Conservation (phyloP, 2,888 invertebrate species). For the Nebria salina region DNA sequence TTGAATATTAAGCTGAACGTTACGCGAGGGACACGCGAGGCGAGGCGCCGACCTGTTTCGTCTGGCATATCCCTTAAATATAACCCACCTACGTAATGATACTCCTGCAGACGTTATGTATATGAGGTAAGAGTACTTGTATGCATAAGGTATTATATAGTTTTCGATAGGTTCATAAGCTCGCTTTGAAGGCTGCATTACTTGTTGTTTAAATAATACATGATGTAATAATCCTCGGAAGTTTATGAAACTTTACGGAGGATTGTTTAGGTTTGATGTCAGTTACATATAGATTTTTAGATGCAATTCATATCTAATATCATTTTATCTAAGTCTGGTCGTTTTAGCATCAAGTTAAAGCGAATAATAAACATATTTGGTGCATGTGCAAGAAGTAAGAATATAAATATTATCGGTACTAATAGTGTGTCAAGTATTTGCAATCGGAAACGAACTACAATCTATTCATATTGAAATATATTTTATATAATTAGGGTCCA, state of each 20-base stretch:
- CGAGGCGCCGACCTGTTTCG: constrained; percentile 47
- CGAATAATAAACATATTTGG: too few species aligned
- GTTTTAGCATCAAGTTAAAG: too few species aligned
- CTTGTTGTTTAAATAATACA: constrained; percentile 31
- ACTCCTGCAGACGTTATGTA: constrained; percentile 31
- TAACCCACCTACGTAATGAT: constrained; percentile 29
- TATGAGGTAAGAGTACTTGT: constrained; percentile 10
- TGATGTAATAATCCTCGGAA: constrained; percentile 35
- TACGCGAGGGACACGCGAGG: constrained; percentile 16
- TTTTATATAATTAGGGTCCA: too few species aligned
- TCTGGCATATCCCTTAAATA: constrained; percentile 48
- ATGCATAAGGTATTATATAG: constrained; percentile 26
- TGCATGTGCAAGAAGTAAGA: too few species aligned
- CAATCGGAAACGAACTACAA: too few species aligned
- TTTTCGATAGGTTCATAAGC: constrained; percentile 17
- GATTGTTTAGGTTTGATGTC: background rate
- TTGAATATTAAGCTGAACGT: constrained; percentile 35
- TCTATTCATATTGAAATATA: too few species aligned
- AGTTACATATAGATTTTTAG: background rate
- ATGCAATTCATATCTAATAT: too few species aligned
- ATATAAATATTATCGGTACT: too few species aligned
- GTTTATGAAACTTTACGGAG: constrained; percentile 10
- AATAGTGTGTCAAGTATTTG: too few species aligned
- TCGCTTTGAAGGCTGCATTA: background rate
- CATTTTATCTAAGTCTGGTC: too few species aligned